A percentile compares a stretch with the other conserved stretches of the same genome.
phyloP scores from a whole-genome alignment of 2,888 invertebrate species.

The Galerucella pusilla region DNA sequence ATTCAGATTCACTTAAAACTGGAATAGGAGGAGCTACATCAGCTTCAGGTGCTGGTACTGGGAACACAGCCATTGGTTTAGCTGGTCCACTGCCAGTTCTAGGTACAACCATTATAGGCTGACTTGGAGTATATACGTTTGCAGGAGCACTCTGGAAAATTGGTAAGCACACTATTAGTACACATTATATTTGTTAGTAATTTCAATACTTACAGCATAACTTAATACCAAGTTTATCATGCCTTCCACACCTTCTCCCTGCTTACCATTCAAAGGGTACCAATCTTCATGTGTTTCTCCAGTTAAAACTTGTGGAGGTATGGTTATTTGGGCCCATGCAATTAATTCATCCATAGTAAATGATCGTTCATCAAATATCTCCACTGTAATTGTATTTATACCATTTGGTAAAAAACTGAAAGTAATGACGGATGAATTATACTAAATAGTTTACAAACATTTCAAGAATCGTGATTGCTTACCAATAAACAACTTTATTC shows the following conservation, averaged over 20 bases:
- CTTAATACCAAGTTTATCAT: conserved; percentile 91
- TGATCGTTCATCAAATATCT: conserved; percentile 97
- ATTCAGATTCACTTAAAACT: conserved; percentile 70
- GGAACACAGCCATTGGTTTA: conserved; percentile 66
- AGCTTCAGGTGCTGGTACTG: conserved; percentile 56
- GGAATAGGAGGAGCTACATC: conserved; percentile 53
- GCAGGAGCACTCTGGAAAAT: conserved; percentile 45
- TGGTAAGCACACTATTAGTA: neutral
- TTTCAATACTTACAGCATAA: conserved; percentile 71
- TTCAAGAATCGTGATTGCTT: conserved; percentile 53
- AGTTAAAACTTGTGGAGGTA: conserved; percentile 84
- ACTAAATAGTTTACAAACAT: too few species aligned
- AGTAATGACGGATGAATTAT: neutral
- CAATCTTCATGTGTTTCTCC: conserved; percentile 96
- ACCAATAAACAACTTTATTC: conserved; percentile 96
- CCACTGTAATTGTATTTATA: conserved; percentile 88
- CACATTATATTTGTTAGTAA: conserved; percentile 1
- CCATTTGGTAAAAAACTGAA: conserved; percentile 86
- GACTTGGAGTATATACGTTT: conserved; percentile 69
- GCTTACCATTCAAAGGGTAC: conserved; percentile 93
- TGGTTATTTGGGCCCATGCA: conserved; percentile 91
- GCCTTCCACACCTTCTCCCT: conserved; percentile 94
- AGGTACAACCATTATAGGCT: conserved; percentile 79
- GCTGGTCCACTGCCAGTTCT: conserved; percentile 60
- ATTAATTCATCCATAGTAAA: conserved; percentile 96